Evolutionary conservation across 2,113 vertebrate genomes (phyloP), one percentile per base, ranked within the genome.

Genomic region (Nanorana parkeri): DNA sequence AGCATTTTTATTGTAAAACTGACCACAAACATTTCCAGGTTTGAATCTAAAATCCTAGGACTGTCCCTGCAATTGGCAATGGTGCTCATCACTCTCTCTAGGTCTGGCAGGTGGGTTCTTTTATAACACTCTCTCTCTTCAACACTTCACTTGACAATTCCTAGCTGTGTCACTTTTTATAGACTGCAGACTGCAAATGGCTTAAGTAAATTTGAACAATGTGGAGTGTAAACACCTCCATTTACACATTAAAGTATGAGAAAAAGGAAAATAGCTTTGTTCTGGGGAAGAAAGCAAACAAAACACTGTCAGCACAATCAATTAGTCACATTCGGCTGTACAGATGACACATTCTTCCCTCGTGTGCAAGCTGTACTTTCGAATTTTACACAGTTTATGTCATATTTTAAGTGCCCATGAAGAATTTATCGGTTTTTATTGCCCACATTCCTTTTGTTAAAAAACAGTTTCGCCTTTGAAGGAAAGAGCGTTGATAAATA

Each of bases 241-340:
- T 79, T 58, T 79, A 69, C 29, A 52, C 66, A 69, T 36, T 61
- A 68, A 73, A 69, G 26, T 19, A 69, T 29, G 7, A 80, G 77
- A 69, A 80, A 80, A 80, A 55, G 21, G 77, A 32, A 58, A 60
- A 69, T 69, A 80, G 26, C n/a, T 68, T 47, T 41, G 29, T 21
- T 41, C 65, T 20, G 54, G 54, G 36, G n/a, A 68, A 28, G 3
- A 36, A 52, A 56, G 32, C 56, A 80, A 68, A 80, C 41, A 69
- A 41, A 80, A 58, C n/a, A 17, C 54, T 68, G 28, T 36, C 52
- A 68, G 20, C 6, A 80, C n/a, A 47, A 60, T 51, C 23, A 66
- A 29, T 51, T 20, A 60, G 72, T 61, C 32, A 64, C 23, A n/a
- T 75, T 75, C 20, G 20, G 24, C 47, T 68, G 36, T 60, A 68